These are phyloP conservation scores for Clepsis dumicolana DNA, from an alignment of 2,888 invertebrate genomes.

Conservation along the genomic window DNA sequence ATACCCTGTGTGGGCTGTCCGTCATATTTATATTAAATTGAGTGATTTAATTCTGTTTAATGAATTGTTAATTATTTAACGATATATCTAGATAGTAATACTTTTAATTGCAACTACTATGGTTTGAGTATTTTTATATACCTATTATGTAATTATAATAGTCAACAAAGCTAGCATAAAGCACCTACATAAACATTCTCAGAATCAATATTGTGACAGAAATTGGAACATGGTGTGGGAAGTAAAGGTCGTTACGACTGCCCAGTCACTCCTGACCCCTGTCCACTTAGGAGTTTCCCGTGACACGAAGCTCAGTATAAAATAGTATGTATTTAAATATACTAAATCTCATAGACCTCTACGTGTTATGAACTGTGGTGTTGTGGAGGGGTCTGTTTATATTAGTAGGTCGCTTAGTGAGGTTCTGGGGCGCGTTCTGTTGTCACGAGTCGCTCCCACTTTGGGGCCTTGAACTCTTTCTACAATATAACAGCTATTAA, in stretches of 20 bases:
- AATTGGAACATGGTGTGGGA: constrained; percentile 1
- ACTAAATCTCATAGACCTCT: background rate
- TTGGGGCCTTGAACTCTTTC: constrained; percentile 26
- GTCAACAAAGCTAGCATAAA: background rate
- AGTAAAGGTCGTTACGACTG: constrained; percentile 2
- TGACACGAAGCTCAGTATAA: constrained; percentile 9
- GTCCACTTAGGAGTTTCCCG: background rate
- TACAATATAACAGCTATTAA: constrained; percentile 17
- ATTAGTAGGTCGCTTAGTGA: background rate
- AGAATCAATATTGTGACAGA: constrained; percentile 14
- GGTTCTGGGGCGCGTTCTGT: constrained; percentile 12
- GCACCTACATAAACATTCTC: background rate
- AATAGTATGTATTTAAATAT: background rate
- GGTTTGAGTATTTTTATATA: background rate
- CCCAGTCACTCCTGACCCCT: background rate
- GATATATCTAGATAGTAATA: too few relatives aligned
- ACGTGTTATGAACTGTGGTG: background rate
- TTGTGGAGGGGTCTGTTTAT: background rate
- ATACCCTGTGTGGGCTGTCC: too few relatives aligned
- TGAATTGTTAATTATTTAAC: too few relatives aligned
- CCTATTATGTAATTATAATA: too few relatives aligned
- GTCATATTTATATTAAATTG: too few relatives aligned
- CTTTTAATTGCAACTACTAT: too few relatives aligned
- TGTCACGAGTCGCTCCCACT: constrained; percentile 10
- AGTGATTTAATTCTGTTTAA: too few relatives aligned